phyloP scores from a whole-genome alignment of 2,113 vertebrate species.

The Hoplias malabaricus region DNA sequence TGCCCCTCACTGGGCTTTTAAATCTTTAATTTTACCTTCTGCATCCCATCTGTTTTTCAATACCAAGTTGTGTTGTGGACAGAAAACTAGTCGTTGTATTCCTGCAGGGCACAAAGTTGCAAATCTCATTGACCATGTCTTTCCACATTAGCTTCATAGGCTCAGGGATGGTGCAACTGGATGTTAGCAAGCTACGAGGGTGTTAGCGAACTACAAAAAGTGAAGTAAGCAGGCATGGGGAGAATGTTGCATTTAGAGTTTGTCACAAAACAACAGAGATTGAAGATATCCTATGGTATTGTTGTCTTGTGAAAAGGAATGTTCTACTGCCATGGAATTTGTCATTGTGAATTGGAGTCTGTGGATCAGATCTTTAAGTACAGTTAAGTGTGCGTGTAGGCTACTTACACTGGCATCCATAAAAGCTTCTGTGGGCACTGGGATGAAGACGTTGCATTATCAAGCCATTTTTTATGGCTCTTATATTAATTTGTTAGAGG shows the following conservation, averaged over 20 bases:
- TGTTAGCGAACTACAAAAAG: conserved; percentile 24
- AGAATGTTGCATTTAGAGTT: background rate
- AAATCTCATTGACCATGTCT: conserved; percentile 42
- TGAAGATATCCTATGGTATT: background rate
- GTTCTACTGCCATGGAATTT: background rate
- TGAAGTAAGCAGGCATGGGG: conserved; percentile 10
- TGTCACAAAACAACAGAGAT: background rate
- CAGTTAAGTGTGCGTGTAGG: background rate
- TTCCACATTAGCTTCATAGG: conserved; percentile 31
- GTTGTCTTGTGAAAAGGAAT: conserved; percentile 6
- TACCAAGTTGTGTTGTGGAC: conserved; percentile 21
- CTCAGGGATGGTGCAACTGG: conserved; percentile 21
- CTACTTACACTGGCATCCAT: background rate
- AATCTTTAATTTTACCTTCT: conserved; percentile 17
- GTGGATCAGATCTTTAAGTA: conserved; percentile 11
- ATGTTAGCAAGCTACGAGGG: conserved; percentile 9
- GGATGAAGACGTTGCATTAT: conserved; percentile 19
- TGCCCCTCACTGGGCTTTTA: background rate
- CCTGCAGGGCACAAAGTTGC: conserved; percentile 13
- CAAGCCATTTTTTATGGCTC: conserved; percentile 25
- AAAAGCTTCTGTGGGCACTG: background rate
- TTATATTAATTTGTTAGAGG: conserved; percentile 30
- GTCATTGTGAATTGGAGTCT: background rate
- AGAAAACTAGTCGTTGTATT: conserved; percentile 30
- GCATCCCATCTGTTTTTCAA: background rate